Conservation (phyloP, 2,113 vertebrate genomes). For the Marmota monax region DNA sequence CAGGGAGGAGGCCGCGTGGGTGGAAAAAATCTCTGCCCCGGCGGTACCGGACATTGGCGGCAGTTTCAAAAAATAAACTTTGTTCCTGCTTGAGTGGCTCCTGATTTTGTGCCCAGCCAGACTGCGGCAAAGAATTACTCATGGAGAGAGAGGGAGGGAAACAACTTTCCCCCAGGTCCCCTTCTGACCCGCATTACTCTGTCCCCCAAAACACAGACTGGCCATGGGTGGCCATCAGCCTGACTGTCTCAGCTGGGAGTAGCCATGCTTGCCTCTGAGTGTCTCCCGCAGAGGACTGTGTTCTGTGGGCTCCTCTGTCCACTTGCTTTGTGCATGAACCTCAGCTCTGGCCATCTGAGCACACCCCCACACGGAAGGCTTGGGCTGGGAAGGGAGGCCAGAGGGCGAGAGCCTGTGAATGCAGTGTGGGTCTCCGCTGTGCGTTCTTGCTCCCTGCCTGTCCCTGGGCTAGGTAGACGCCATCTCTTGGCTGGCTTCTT, state of each 20-base stretch:
- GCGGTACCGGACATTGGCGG: no score
- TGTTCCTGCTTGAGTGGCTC: no score
- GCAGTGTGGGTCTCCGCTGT: no score
- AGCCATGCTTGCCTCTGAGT: not conserved
- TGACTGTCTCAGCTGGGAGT: not conserved
- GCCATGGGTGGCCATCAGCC: not conserved
- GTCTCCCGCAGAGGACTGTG: not conserved
- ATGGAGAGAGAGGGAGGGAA: not conserved
- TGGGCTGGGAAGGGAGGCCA: not conserved
- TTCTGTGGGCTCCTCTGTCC: not conserved
- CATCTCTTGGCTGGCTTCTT: not conserved
- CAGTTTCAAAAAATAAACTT: no score
- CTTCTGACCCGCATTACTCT: not conserved
- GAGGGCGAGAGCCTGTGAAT: not conserved
- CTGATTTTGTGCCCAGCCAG: no score
- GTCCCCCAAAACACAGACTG: not conserved
- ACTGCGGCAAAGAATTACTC: not conserved
- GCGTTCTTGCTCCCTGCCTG: no score
- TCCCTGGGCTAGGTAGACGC: not conserved
- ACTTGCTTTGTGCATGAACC: not conserved
- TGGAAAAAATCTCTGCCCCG: no score
- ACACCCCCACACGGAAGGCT: not conserved
- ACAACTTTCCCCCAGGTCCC: no score
- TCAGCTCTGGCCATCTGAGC: not conserved
- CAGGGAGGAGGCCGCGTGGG: no score